Percentiles rank a stretch among this genome's conserved stretches.
Conservation (phyloP, 1,140 invertebrate genomes). For the Caenorhabditis remanei region DNA sequence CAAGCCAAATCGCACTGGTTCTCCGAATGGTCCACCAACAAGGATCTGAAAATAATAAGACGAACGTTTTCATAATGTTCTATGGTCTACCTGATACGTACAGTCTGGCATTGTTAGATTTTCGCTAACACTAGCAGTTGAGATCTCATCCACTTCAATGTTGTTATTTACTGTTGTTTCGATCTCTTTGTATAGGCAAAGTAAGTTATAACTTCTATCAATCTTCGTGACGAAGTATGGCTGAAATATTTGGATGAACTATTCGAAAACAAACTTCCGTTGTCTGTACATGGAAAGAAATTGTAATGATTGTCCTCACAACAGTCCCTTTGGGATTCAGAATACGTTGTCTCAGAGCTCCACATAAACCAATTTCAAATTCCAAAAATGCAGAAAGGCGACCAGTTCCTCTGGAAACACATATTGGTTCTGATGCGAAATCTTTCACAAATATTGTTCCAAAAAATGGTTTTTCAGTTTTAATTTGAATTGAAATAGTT, state of each 20-base stretch:
- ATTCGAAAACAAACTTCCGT: neutral
- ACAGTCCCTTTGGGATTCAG: slow-evolving; percentile 3
- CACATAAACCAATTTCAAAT: slow-evolving; percentile 37
- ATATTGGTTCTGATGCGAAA: neutral
- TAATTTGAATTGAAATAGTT: slow-evolving; percentile 8
- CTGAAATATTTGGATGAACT: neutral
- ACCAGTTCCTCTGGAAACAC: neutral
- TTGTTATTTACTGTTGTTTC: neutral
- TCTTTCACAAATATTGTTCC: slow-evolving; percentile 10
- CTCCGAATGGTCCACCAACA: neutral
- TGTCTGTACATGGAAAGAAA: neutral
- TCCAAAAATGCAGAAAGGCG: neutral
- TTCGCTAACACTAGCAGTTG: neutral
- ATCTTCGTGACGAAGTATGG: neutral
- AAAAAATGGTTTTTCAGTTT: slow-evolving; percentile 26
- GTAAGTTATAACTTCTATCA: neutral
- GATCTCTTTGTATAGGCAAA: neutral
- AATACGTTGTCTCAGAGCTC: neutral
- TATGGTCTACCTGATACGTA: neutral
- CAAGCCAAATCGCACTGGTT: neutral
- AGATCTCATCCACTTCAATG: neutral
- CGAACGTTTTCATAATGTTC: no score
- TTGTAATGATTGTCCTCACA: neutral
- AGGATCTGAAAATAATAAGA: neutral
- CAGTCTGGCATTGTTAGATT: neutral